A percentile compares a stretch with the other conserved stretches of the same genome.
Evolutionary conservation across 2,797 vertebrate species (phyloP).

Genomic region (Poecilia gillii): DNA sequence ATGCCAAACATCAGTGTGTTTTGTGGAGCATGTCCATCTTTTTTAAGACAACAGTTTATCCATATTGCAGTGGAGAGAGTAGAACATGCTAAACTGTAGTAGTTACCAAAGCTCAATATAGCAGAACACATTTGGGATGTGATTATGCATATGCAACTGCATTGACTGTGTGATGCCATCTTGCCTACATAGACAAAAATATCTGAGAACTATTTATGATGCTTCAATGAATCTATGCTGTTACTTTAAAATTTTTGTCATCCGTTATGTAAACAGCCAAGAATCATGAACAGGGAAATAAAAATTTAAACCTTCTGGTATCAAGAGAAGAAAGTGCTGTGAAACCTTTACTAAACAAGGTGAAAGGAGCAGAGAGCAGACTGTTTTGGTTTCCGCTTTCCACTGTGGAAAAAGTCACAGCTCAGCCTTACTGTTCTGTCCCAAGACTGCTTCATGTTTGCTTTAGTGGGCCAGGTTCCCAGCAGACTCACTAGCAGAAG

Average conservation of each 20-base stretch:
- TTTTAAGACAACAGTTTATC: background rate
- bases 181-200: background rate
- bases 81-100: background rate
- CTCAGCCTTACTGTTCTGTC: slow-evolving; percentile 22
- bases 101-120: no score
- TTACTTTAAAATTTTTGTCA: background rate
- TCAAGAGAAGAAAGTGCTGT: background rate
- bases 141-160: background rate
- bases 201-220: background rate
- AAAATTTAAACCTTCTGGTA: background rate
- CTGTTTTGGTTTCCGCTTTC: slow-evolving; percentile 32
- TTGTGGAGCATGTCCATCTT: background rate
- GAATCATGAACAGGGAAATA: background rate
- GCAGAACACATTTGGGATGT: background rate
- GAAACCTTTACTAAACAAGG: background rate
- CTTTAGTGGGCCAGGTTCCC: slow-evolving; percentile 29
- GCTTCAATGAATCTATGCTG: background rate
- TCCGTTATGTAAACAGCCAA: background rate
- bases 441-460: slow-evolving; percentile 31
- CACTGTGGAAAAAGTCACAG: slow-evolving; percentile 4
- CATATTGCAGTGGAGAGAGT: background rate
- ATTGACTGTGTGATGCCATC: background rate
- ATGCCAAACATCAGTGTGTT: no score
- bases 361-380: slow-evolving; percentile 13
- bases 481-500: slow-evolving; percentile 33